Percentiles rank a stretch among this genome's conserved stretches.
phyloP scores from a whole-genome alignment of 2,888 invertebrate genomes.

The Apamea sordens region DNA sequence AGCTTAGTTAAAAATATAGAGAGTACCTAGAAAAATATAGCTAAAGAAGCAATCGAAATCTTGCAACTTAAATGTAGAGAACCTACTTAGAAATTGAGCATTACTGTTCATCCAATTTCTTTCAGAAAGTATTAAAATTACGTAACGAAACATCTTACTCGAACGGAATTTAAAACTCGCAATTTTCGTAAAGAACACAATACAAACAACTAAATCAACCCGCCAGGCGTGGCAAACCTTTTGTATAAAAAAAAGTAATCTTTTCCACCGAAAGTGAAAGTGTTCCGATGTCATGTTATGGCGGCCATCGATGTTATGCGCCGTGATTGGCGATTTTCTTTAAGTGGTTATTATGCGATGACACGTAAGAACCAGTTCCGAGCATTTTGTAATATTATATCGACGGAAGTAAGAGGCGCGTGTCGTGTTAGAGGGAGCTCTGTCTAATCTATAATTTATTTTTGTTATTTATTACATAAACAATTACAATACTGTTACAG shows the following conservation, averaged over 20 bases:
- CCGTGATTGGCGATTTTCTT: constrained; percentile 75
- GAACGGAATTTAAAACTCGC: constrained; percentile 17
- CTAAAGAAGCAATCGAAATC: not conserved
- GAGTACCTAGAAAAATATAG: not conserved
- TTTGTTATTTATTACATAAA: constrained; percentile 3
- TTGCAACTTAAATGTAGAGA: not conserved
- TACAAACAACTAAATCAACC: constrained; percentile 35
- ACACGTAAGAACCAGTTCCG: constrained; percentile 80
- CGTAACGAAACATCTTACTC: constrained; percentile 1
- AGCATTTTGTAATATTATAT: constrained; percentile 52
- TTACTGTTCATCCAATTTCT: not conserved
- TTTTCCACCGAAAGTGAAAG: constrained; percentile 66
- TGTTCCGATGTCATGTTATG: constrained; percentile 59
- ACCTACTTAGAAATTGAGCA: not conserved
- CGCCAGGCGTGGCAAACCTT: constrained; percentile 50
- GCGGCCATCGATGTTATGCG: constrained; percentile 73
- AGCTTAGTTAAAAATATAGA: not conserved
- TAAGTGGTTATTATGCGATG: constrained; percentile 79
- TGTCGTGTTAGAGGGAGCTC: constrained; percentile 4
- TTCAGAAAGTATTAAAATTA: constrained; percentile 2
- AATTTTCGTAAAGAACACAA: constrained; percentile 42
- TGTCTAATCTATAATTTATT: constrained; percentile 23
- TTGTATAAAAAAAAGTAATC: constrained; percentile 54
- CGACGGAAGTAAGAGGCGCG: constrained; percentile 66
- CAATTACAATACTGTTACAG: not conserved